These are phyloP conservation scores for Drosophila nr. medialis DNA, from an alignment of 2,888 invertebrate species.

Conservation along the genomic window DNA sequence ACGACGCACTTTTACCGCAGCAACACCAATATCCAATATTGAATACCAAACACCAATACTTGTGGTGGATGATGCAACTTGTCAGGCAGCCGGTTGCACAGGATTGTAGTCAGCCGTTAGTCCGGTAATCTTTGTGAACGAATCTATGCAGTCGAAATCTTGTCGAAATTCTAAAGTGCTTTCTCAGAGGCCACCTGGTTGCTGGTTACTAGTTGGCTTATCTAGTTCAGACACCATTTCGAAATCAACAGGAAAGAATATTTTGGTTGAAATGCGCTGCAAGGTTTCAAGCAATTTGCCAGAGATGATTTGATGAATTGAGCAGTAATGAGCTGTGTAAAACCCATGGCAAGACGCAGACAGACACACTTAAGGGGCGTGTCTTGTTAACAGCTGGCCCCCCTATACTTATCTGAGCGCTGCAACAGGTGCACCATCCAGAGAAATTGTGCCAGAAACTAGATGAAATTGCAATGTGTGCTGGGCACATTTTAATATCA, in stretches of 20 bases:
- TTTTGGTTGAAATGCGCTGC: not conserved
- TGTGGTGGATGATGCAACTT: constrained; percentile 46
- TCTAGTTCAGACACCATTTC: constrained; percentile 37
- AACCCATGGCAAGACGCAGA: constrained; percentile 18
- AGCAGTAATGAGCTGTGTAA: constrained; percentile 14
- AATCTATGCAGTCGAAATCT: not conserved
- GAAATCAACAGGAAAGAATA: not conserved
- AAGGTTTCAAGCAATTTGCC: constrained; percentile 15
- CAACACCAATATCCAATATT: constrained; percentile 23
- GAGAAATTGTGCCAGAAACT: constrained; percentile 60
- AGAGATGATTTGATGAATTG: not conserved
- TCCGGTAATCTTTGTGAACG: constrained; percentile 2
- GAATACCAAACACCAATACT: not conserved
- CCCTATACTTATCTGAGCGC: constrained; percentile 33
- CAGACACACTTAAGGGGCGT: constrained; percentile 30
- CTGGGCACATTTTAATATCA: constrained; percentile 51
- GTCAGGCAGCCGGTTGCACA: constrained; percentile 57
- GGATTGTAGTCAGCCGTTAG: constrained; percentile 25
- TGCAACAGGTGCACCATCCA: constrained; percentile 22
- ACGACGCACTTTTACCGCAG: constrained; percentile 65
- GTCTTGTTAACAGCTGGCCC: not conserved
- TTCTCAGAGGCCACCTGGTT: constrained; percentile 56
- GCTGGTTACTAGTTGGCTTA: not conserved
- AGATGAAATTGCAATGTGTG: constrained; percentile 29
- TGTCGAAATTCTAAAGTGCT: constrained; percentile 51